Evolutionary conservation across 1,140 invertebrate species (phyloP).

Genomic region (Neotoxoptera formosana): DNA sequence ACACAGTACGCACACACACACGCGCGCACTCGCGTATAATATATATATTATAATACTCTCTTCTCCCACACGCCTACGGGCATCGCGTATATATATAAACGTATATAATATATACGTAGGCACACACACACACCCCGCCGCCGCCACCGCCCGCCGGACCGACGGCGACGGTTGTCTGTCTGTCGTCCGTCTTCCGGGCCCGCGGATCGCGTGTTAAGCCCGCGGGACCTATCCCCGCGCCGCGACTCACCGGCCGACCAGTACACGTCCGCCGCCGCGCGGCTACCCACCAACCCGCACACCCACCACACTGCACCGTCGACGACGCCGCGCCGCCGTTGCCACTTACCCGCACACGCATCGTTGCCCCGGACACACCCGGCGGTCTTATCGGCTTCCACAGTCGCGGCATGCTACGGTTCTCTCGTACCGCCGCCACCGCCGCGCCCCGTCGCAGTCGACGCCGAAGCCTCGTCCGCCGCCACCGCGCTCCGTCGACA

Average conservation of each 20-base stretch:
- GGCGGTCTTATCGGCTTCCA: constrained; percentile 55
- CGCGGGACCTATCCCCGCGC: constrained; percentile 43
- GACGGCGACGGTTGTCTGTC: constrained; percentile 53
- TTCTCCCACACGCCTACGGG: constrained; percentile 47
- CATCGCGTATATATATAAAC: neutral
- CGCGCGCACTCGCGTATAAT: neutral
- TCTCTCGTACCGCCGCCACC: neutral
- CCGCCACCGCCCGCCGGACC: neutral
- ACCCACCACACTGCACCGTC: neutral
- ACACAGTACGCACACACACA: neutral
- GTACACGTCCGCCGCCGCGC: neutral
- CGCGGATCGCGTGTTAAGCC: constrained; percentile 57
- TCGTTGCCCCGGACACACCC: constrained; percentile 50
- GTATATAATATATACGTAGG: neutral
- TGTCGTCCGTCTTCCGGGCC: constrained; percentile 56
- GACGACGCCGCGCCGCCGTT: neutral
- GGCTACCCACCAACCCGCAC: neutral
- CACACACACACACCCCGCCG: neutral
- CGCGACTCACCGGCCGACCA: neutral
- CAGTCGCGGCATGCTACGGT: constrained; percentile 49
- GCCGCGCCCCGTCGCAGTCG: neutral
- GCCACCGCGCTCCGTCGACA: neutral
- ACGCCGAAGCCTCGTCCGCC: neutral
- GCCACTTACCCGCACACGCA: constrained; percentile 26
- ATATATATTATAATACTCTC: constrained; percentile 46